Evolutionary conservation across 1,140 invertebrate species (phyloP), one percentile per base, ranked within the genome.

Genomic region (Archegozetes longisetosus): DNA sequence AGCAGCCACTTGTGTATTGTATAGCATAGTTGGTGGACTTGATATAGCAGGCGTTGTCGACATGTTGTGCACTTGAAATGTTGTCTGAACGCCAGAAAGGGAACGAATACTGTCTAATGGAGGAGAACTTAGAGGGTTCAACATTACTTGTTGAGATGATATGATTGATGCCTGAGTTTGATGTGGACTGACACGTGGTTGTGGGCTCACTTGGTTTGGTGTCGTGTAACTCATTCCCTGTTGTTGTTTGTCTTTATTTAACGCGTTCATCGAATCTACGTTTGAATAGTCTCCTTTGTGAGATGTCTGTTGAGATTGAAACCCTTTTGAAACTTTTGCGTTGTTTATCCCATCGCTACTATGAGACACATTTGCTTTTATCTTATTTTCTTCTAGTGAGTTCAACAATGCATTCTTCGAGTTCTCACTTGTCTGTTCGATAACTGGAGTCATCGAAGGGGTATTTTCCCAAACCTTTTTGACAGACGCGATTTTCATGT

Each of bases 401-500:
- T 24, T 54, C 9, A 6, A 6, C 6, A 9, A 51, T 12, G 4
- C 6, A 29, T n/a, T 29, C 1, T 55, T 59, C 14, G 0, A 48
- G 53, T 9, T 0, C 9, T 12, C 20, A 55, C 9, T 22, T 1
- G 27, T 25, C 25, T 20, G 20, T 12, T 9, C 13, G 13, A 9
- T 52, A 4, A 6, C n/a, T 52, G 14, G 28, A 9, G 78, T 75
- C 74, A 81, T 78, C 4, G 80, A 74, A 14, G 80, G 77, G 47
- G 78, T 78, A 58, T 76, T 82, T 66, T 88, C 86, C 86, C 86
- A 88, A 13, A 85, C 86, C 71, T 88, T 92, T 72, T 93, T 93
- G 3, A 92, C 89, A 55, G 87, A 89, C 6, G 86, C 86, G 65
- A 94, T 92, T 74, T 95, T 94, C 71, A 89, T 79, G 75, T 91